phyloP scores from a whole-genome alignment of 2,888 invertebrate genomes.

The Resseliella maxima region DNA sequence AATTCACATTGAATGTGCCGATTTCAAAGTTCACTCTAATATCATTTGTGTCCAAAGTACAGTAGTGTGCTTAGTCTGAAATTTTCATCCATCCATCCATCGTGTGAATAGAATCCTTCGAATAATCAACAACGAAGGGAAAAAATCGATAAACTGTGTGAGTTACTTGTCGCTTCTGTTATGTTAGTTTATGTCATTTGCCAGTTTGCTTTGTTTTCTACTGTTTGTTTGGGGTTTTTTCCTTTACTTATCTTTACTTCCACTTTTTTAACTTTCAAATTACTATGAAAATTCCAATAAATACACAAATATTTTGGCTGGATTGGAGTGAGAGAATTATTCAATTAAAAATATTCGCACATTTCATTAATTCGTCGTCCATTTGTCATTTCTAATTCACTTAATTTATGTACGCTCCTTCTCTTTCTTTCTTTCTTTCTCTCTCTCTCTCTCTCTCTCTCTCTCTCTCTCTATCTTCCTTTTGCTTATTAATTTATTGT shows the following conservation, averaged over 20 bases:
- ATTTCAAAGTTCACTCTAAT: conserved; percentile 20
- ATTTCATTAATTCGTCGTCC: neutral
- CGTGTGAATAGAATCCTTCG: conserved; percentile 26
- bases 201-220: neutral
- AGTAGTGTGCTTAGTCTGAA: neutral
- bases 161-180: conserved; percentile 22
- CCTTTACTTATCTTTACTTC: neutral
- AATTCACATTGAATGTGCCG: conserved; percentile 14
- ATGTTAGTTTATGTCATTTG: neutral
- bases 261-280: neutral
- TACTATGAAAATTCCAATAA: neutral
- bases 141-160: conserved; percentile 42
- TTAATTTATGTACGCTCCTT: neutral
- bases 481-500: too few relatives aligned
- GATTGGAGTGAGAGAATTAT: neutral
- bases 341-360: conserved; percentile 11
- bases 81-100: conserved; percentile 14
- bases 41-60: neutral
- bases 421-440: neutral
- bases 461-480: too few relatives aligned
- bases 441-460: too few relatives aligned
- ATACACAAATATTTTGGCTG: neutral
- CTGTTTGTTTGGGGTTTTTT: neutral
- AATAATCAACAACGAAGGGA: neutral
- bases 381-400: conserved; percentile 10